Base-by-base conservation (phyloP, 2,797 vertebrate genomes). In the Sciurus vulgaris region DNA sequence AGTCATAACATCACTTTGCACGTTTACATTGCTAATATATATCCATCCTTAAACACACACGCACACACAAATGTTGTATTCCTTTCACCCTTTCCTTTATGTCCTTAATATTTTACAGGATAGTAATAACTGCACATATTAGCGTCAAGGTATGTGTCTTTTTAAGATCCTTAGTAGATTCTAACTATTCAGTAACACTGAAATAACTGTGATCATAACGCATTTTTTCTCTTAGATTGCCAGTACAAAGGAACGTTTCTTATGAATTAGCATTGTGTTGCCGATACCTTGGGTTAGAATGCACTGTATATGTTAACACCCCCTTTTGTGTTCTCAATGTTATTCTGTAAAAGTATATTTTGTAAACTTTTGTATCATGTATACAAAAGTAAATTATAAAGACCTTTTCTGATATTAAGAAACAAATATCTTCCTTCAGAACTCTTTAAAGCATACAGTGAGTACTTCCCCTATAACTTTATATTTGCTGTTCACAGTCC, bases 121-220 rank as follows among this genome's bases (percentile, higher is more conserved):
- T 76, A 56, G 38, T 26, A 98, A 95, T 77, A 96, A 28, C 47
- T 72, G 2, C 54, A 83, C 38, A 97, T 95, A 96, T 95, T 78
- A 91, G 10, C 3, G 49, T 93, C n/a, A 92, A 96, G 96, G 97
- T 97, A 98, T 92, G 93, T 97, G 93, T 97, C 91, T 61, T 97
- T 97, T 93, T 20, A 38, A 97, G 95, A 97, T 97, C 91, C 96
- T 96, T 94, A 98, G 97, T 95, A 97, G 96, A 98, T 97, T 98
- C 82, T 97, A 98, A 97, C 96, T 96, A 82, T 86, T 69, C 82
- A 90, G 72, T 86, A 97, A 97, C 90, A 97, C 94, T 95, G 89
- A 96, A 97, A 96, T 97, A 97, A 95, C 59, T 76, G 86, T 56
- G 38, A 76, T 96, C 92, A 97, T 97, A 98, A 96, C 84, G 91